Evolutionary conservation across 1,140 invertebrate species (phyloP).

Genomic region (Sminthurinus signatus): DNA sequence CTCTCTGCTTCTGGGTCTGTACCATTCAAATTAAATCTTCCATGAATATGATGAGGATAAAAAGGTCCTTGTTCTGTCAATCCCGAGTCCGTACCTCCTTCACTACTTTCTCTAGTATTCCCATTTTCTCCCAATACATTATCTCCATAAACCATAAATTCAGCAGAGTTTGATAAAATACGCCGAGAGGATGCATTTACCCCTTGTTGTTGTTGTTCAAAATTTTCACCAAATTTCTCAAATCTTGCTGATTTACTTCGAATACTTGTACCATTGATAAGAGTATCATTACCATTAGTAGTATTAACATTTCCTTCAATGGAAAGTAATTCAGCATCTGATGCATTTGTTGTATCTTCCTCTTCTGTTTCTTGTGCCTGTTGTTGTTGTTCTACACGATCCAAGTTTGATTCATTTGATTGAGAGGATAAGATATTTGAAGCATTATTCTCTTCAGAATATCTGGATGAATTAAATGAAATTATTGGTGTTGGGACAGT

Average conservation of each 20-base stretch:
- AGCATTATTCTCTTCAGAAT: background rate
- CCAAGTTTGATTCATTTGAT: background rate
- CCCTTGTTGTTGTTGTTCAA: background rate
- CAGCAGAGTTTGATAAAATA: slow-evolving; percentile 7
- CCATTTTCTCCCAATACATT: background rate
- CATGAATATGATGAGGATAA: too few relatives aligned
- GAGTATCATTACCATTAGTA: background rate
- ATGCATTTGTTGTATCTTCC: background rate
- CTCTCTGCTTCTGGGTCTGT: too few relatives aligned
- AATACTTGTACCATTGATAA: background rate
- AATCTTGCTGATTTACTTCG: slow-evolving; percentile 10
- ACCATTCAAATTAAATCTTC: too few relatives aligned
- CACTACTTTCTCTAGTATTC: background rate
- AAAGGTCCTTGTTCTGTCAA: background rate
- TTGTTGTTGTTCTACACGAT: background rate
- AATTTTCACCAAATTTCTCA: slow-evolving; percentile 7
- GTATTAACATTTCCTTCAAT: background rate
- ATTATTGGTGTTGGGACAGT: slow-evolving; percentile 13
- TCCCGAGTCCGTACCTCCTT: background rate
- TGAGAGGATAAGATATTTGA: background rate
- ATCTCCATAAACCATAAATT: slow-evolving; percentile 31
- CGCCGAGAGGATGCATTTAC: background rate
- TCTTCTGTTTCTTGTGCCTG: background rate
- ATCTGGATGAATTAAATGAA: background rate
- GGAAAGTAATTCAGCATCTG: background rate